Base-by-base conservation (phyloP, 1,140 invertebrate species). In the Neotoxoptera formosana region DNA sequence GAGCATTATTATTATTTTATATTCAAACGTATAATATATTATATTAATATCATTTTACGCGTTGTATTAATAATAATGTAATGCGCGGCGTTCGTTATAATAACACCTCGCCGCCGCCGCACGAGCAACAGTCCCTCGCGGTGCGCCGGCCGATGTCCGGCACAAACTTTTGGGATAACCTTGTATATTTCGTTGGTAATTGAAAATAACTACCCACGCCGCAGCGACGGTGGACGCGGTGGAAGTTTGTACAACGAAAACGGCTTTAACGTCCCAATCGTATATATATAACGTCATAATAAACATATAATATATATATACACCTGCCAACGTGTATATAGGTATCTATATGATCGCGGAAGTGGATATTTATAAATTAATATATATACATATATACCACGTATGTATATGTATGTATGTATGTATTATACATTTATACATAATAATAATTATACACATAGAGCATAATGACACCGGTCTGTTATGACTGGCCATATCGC, bases 211-310 rank as follows among this genome's bases (percentile, higher is more conserved):
- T 89, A 23, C 87, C n/a, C 20, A 8, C 45, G 84, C 34, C 34
- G 83, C 9, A 9, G 25, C 25, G 6, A 86, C 4, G 83, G 25
- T 67, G 83, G 25, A 45, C 21, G 20, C n/a, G 17, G 47, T 45
- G 87, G 48, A 89, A 23, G 53, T 89, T 89, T 89, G 41, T 89
- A 89, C 87, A 89, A 89, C 87, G 87, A 89, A 89, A 89, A 89
- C 87, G 87, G n/a, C 87, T 89, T 89, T 89, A 89, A 89, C 87
- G 48, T 89, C 87, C 87, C 87, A 56, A 89, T 89, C 48, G 87
- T 89, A 56, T 87, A 34, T 48, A 45, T 47, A 47, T 11, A 47
- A 87, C 14, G 45, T 25, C 11, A n/a, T 83, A 56, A 25, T 56
- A 56, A 23, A 60, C 30, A 60, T 11, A 60, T 30, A 60, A 25